Percentiles rank a stretch among this genome's conserved stretches.
phyloP scores from a whole-genome alignment of 1,140 invertebrate species.

The Drosophila mojavensis region DNA sequence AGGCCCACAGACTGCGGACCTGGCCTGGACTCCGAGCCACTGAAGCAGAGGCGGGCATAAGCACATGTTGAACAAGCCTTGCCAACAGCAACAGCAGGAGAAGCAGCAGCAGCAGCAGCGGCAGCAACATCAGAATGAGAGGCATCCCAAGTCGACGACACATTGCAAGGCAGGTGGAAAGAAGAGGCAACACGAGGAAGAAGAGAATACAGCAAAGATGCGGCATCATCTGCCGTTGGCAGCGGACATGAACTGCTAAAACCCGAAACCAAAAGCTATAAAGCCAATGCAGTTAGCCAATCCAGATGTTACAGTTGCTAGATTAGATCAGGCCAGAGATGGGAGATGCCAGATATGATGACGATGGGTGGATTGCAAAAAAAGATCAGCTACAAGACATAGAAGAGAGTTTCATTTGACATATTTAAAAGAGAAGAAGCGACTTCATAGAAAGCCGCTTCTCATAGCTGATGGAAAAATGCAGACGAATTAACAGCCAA shows the following conservation, averaged over 20 bases:
- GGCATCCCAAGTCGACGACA: conserved; percentile 29
- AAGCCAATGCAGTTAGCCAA: background rate
- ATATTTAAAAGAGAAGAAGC: too few species aligned
- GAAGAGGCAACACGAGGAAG: background rate
- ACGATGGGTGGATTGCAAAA: too few species aligned
- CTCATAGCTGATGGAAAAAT: too few species aligned
- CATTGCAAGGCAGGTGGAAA: background rate
- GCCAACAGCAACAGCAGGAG: conserved; percentile 11
- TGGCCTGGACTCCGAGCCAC: conserved; percentile 1
- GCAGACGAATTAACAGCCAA: too few species aligned
- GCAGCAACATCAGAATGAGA: conserved; percentile 5
- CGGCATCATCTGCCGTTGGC: background rate
- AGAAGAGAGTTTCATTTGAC: too few species aligned
- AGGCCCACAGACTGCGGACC: background rate
- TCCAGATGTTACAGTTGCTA: background rate
- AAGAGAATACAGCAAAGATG: background rate
- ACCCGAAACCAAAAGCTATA: conserved; percentile 2
- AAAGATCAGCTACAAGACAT: too few species aligned
- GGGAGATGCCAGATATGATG: too few species aligned
- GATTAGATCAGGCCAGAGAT: background rate
- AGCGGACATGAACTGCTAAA: conserved; percentile 8
- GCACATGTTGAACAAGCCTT: conserved; percentile 50
- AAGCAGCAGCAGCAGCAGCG: background rate
- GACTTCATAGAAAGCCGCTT: too few species aligned
- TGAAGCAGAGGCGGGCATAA: conserved; percentile 41